phyloP scores from a whole-genome alignment of 2,888 invertebrate species.

The Timema cristinae region DNA sequence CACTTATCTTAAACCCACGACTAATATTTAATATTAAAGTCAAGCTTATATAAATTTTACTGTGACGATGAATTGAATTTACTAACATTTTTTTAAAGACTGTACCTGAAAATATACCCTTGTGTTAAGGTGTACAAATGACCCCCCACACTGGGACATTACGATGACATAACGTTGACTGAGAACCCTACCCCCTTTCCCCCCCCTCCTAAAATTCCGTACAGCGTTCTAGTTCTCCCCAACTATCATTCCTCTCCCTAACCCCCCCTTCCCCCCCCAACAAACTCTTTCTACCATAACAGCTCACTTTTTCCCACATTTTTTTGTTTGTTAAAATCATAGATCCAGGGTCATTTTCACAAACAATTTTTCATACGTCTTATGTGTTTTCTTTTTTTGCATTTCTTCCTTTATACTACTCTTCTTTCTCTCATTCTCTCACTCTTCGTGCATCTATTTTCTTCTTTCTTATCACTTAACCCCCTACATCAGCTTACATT shows the following conservation, averaged over 20 bases:
- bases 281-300: too few species aligned
- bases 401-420: background rate
- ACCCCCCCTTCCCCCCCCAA: too few species aligned
- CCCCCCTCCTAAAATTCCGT: too few species aligned
- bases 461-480: too few species aligned
- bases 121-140: conserved; percentile 15
- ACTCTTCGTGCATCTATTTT: background rate
- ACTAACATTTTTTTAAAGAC: background rate
- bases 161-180: conserved; percentile 11
- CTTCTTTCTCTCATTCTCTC: conserved; percentile 8
- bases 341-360: conserved; percentile 25
- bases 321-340: conserved; percentile 14
- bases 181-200: background rate
- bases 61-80: background rate
- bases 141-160: conserved; percentile 2
- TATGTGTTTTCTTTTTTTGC: conserved; percentile 7
- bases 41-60: too few species aligned
- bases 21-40: too few species aligned
- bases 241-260: too few species aligned
- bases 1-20: too few species aligned
- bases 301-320: too few species aligned
- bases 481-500: background rate
- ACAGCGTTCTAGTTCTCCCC: too few species aligned
- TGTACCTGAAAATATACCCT: conserved; percentile 4
- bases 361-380: conserved; percentile 24